These are phyloP conservation scores for Galeopsomyia nigrocyanea DNA, from an alignment of 2,888 invertebrate species.

Conservation along the genomic window DNA sequence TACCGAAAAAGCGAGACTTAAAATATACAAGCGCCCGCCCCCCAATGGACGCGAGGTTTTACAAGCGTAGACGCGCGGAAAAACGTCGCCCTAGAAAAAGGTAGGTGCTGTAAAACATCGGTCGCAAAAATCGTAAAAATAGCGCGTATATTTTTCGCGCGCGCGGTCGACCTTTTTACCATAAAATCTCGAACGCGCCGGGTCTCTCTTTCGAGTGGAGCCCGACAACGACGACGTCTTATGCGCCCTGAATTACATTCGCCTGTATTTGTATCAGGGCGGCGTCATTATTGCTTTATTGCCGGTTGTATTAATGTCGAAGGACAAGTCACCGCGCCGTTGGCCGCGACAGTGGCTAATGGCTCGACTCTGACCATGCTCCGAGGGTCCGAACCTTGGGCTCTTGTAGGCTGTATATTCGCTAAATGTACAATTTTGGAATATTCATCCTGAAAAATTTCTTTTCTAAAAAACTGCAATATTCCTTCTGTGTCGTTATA, in stretches of 20 bases:
- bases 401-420: not conserved
- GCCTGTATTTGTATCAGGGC: slow-evolving; percentile 61
- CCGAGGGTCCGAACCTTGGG: slow-evolving; percentile 16
- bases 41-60: slow-evolving; percentile 35
- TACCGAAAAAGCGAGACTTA: slow-evolving; percentile 58
- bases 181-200: slow-evolving; percentile 28
- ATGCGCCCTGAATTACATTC: slow-evolving; percentile 61
- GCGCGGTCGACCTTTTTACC: slow-evolving; percentile 39
- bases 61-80: slow-evolving; percentile 40
- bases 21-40: slow-evolving; percentile 49
- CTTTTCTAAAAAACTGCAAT: too few relatives aligned
- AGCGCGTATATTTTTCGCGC: slow-evolving; percentile 18
- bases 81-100: slow-evolving; percentile 58
- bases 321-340: slow-evolving; percentile 46
- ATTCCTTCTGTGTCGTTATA: too few relatives aligned
- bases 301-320: slow-evolving; percentile 52
- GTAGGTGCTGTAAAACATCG: slow-evolving; percentile 50
- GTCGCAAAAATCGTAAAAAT: slow-evolving; percentile 63
- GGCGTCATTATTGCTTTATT: slow-evolving; percentile 63
- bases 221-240: slow-evolving; percentile 4
- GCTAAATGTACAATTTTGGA: not conserved
- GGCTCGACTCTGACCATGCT: slow-evolving; percentile 5
- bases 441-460: too few relatives aligned
- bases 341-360: not conserved
- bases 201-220: slow-evolving; percentile 20